A percentile compares a stretch with the other conserved stretches of the same genome.
Evolutionary conservation across 2,888 invertebrate genomes (phyloP).

Genomic region (Caenorhabditis angaria): DNA sequence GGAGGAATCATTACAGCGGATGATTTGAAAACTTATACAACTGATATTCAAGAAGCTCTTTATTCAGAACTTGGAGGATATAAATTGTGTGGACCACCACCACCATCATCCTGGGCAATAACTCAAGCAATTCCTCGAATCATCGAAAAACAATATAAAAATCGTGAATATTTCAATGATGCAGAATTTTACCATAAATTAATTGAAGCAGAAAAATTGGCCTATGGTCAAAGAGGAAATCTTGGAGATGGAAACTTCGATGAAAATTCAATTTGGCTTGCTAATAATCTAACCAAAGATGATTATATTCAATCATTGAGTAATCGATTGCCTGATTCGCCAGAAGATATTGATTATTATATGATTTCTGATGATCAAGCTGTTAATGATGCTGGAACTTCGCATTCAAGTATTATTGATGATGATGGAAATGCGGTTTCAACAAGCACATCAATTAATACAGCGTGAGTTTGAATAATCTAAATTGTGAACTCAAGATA

Average conservation of each 20-base stretch:
- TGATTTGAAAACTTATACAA: slow-evolving; percentile 26
- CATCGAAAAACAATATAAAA: slow-evolving; percentile 50
- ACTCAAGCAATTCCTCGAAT: slow-evolving; percentile 79
- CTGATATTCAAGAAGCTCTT: slow-evolving; percentile 27
- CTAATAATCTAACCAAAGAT: slow-evolving; percentile 78
- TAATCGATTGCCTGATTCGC: slow-evolving; percentile 12
- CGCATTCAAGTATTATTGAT: slow-evolving; percentile 84
- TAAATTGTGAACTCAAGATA: background rate
- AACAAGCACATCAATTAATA: slow-evolving; percentile 88
- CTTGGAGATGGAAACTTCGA: slow-evolving; percentile 80
- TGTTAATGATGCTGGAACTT: slow-evolving; percentile 82
- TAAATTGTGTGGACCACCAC: slow-evolving; percentile 83
- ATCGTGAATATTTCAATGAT: slow-evolving; percentile 54
- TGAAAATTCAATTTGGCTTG: slow-evolving; percentile 79
- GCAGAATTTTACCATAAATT: slow-evolving; percentile 82
- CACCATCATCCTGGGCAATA: slow-evolving; percentile 86
- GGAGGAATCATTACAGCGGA: slow-evolving; percentile 31
- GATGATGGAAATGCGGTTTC: slow-evolving; percentile 89
- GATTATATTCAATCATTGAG: slow-evolving; percentile 8
- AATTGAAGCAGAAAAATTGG: slow-evolving; percentile 89
- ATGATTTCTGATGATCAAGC: slow-evolving; percentile 73
- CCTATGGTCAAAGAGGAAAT: slow-evolving; percentile 80
- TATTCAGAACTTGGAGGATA: slow-evolving; percentile 74
- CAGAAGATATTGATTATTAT: slow-evolving; percentile 31
- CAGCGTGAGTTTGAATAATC: slow-evolving; percentile 77